Base-by-base conservation (phyloP, 2,113 vertebrate species). In the Tyto alba region DNA sequence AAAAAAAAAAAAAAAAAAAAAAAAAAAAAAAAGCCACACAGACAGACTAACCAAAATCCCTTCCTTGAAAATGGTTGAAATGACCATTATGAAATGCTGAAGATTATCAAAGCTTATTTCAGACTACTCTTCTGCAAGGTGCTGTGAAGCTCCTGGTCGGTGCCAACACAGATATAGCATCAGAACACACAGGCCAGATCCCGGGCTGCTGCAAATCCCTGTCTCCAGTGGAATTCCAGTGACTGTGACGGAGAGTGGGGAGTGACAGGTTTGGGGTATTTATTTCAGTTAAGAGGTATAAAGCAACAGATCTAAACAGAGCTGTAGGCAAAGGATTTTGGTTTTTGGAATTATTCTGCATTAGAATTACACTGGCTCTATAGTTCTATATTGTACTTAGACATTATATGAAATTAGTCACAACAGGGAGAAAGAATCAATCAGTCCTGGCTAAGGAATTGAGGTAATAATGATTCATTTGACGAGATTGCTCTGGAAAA, bases 381-480 rank as follows among this genome's bases (percentile, higher is more conserved):
- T n/a, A 64, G 89, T 29, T 93, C 91, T 91, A 62, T 90, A 88
- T 84, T 91, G 85, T 95, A 53, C 93, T 93, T 82, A 90, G 90
- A 96, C 89, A 93, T 94, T 95, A 82, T 53, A 94, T 43, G 88
- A 89, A 97, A 98, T 97, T 95, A 97, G 95, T 91, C 96, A 96
- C 96, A 98, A 97, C 78, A 95, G 87, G 92, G 89, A 96, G 94
- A 94, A 52, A 87, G 93, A 97, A 96, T 97, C 97, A 97, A 97
- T 97, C 96, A 97, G 92, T 95, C 90, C 77, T 92, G 96, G 96
- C 50, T 41, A 97, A 95, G 87, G 94, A 95, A 96, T 77, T 96
- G 96, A 96, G 90, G 97, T 94, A 94, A 96, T 94, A 95, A 95
- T 95, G 95, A 95, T 93, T 97, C 95, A 97, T 97, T 96, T 94